Conservation (phyloP, 2,797 vertebrate genomes). For the Fratercula arctica region DNA sequence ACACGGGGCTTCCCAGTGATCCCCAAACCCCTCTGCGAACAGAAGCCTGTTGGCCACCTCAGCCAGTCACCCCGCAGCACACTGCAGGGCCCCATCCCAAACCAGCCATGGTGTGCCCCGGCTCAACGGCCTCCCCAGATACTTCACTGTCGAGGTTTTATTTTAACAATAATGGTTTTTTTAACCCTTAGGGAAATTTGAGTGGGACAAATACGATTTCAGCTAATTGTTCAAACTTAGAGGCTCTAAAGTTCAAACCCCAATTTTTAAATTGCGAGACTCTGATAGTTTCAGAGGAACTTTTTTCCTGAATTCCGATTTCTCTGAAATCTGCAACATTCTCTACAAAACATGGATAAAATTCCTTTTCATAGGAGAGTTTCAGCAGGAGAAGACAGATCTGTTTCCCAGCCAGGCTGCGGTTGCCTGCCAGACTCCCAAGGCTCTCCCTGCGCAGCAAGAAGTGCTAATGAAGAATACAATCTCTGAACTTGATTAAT, state of each 20-base stretch:
- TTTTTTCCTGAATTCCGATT: not conserved
- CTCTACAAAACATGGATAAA: not conserved
- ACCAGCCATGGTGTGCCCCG: not conserved
- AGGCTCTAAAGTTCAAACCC: not conserved
- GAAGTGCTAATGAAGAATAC: not conserved
- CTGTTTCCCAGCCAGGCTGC: not conserved
- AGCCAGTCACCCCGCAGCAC: not conserved
- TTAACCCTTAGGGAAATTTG: not conserved
- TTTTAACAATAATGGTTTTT: not conserved
- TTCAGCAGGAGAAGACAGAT: not conserved
- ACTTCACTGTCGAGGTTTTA: not conserved
- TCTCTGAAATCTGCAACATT: not conserved
- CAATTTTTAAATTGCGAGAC: not conserved
- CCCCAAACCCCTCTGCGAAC: not conserved
- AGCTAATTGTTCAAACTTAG: not conserved
- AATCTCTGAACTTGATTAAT: slow-evolving; percentile 6
- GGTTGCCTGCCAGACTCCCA: not conserved
- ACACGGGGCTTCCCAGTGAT: not conserved
- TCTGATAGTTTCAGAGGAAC: not conserved
- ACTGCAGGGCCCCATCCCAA: not conserved
- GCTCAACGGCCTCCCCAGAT: not conserved
- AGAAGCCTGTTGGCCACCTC: not conserved
- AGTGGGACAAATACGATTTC: not conserved
- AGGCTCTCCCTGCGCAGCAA: not conserved
- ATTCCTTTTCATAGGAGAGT: not conserved